These are phyloP conservation scores for Oryctes rhinoceros DNA, from an alignment of 1,140 invertebrate genomes.

Conservation along the genomic window DNA sequence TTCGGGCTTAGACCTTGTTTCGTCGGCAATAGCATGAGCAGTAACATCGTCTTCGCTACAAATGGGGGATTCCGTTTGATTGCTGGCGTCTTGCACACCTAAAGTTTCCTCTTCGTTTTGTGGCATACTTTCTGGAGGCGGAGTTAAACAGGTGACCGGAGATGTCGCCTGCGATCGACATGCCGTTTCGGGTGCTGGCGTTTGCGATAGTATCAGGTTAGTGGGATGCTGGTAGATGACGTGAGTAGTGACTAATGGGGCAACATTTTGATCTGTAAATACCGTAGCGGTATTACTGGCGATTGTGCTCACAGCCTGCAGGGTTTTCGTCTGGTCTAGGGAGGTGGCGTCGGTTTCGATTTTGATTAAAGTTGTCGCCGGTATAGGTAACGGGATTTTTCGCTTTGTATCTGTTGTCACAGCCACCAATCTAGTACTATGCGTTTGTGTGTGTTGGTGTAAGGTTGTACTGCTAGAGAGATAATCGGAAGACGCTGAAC, in stretches of 20 bases:
- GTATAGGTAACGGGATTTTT: conserved; percentile 69
- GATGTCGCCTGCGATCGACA: conserved; percentile 68
- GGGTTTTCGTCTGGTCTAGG: conserved; percentile 67
- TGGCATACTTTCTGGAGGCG: conserved; percentile 66
- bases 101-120: conserved; percentile 58
- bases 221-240: conserved; percentile 65
- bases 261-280: conserved; percentile 56
- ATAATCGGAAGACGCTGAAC: conserved; percentile 65
- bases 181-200: conserved; percentile 54
- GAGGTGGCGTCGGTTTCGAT: conserved; percentile 69
- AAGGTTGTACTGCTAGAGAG: conserved; percentile 62
- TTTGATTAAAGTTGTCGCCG: conserved; percentile 70
- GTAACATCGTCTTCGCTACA: conserved; percentile 65
- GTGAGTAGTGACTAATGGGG: conserved; percentile 62
- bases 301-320: conserved; percentile 65
- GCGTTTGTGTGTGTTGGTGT: conserved; percentile 69
- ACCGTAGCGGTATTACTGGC: conserved; percentile 64
- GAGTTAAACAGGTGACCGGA: conserved; percentile 67
- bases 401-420: conserved; percentile 67
- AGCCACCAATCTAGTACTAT: conserved; percentile 67
- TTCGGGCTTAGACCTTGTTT: conserved; percentile 41
- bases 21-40: conserved; percentile 49
- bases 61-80: conserved; percentile 76
- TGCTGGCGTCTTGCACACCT: conserved; percentile 79
- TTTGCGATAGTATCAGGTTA: conserved; percentile 60